phyloP scores from a whole-genome alignment of 2,888 invertebrate species.

The Lasioglossum malachurum region DNA sequence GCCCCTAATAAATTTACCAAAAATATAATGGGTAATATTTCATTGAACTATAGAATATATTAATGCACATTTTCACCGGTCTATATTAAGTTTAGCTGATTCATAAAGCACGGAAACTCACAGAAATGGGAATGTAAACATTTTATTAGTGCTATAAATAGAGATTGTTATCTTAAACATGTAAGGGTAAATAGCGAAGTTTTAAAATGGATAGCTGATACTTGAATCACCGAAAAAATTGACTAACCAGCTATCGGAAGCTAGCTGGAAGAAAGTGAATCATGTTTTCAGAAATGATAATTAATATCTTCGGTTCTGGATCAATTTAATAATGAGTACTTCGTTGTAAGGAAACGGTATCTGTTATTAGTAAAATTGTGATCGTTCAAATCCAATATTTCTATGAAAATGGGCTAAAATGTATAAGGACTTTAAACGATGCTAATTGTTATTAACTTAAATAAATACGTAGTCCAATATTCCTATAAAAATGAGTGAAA shows the following conservation, averaged over 20 bases:
- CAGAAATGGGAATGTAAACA: neutral
- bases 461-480: neutral
- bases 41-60: too few species aligned
- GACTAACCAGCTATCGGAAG: too few species aligned
- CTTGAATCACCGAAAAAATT: neutral
- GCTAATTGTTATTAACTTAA: too few species aligned
- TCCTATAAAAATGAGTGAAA: neutral
- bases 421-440: too few species aligned
- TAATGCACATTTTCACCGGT: too few species aligned
- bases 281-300: constrained; percentile 7
- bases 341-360: neutral
- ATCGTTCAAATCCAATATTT: neutral
- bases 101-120: neutral
- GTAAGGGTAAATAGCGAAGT: neutral
- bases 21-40: neutral
- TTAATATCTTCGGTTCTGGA: neutral
- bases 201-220: neutral
- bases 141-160: neutral
- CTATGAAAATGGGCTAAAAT: too few species aligned
- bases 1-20: neutral
- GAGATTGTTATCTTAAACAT: neutral
- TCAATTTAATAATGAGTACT: neutral
- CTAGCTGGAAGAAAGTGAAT: constrained; percentile 1
- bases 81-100: neutral
- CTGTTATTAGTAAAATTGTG: neutral